phyloP scores from a whole-genome alignment of 1,140 invertebrate genomes.

The Lysiphlebus fabarum region DNA sequence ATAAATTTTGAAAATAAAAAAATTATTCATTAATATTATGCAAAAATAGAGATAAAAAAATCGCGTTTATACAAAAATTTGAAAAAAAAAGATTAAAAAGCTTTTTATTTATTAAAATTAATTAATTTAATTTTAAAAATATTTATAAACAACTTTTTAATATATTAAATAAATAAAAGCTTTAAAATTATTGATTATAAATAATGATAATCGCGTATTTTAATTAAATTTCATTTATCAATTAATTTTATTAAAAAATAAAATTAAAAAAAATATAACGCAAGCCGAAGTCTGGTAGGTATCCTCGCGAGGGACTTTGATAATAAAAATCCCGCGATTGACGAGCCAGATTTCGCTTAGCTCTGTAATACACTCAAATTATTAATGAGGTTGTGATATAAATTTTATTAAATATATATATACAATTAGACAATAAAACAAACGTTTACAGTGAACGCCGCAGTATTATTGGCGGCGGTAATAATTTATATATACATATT shows the following conservation, averaged over 20 bases:
- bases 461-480: slow-evolving; percentile 28
- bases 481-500: slow-evolving; percentile 1
- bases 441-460: slow-evolving; percentile 21
- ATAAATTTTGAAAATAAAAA: slow-evolving; percentile 9
- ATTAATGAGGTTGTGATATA: slow-evolving; percentile 21
- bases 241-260: too few relatives aligned
- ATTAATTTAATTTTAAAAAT: too few relatives aligned
- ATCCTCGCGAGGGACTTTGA: slow-evolving; percentile 32
- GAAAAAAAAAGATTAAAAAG: too few relatives aligned
- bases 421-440: slow-evolving; percentile 12
- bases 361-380: slow-evolving; percentile 36
- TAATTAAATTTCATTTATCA: slow-evolving; percentile 6
- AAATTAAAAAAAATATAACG: slow-evolving; percentile 11
- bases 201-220: not conserved
- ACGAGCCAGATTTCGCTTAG: slow-evolving; percentile 30
- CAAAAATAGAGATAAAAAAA: slow-evolving; percentile 4
- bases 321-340: slow-evolving; percentile 23
- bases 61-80: slow-evolving; percentile 10
- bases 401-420: slow-evolving; percentile 18
- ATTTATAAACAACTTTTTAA: not conserved
- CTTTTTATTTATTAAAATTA: too few relatives aligned
- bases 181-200: too few relatives aligned
- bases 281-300: slow-evolving; percentile 35
- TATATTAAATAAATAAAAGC: too few relatives aligned
- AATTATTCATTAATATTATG: not conserved